A percentile compares a stretch with the other conserved stretches of the same genome.
phyloP scores from a whole-genome alignment of 2,797 vertebrate species.

The Rhyacichthys aspro region DNA sequence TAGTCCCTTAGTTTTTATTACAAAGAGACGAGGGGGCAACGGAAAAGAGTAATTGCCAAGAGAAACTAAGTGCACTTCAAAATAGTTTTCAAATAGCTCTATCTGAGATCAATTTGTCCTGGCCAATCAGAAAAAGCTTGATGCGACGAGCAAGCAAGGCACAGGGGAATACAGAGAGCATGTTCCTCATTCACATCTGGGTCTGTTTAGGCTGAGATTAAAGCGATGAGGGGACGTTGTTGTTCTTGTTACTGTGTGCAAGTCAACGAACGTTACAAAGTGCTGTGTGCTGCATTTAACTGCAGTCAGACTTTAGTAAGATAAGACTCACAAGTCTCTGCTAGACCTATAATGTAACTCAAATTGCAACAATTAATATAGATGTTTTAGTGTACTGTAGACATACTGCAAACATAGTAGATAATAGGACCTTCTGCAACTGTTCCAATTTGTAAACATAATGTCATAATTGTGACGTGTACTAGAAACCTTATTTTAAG shows the following conservation, averaged over 20 bases:
- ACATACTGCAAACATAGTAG: too few species aligned
- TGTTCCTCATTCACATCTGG: slow-evolving; percentile 54
- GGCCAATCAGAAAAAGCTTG: slow-evolving; percentile 38
- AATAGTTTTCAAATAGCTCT: slow-evolving; percentile 46
- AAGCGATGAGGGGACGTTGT: slow-evolving; percentile 31
- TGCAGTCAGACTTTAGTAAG: slow-evolving; percentile 17
- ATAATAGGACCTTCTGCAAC: too few species aligned
- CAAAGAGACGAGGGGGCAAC: not conserved
- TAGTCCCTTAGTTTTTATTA: slow-evolving; percentile 26
- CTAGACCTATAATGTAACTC: slow-evolving; percentile 2
- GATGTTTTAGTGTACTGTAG: not conserved
- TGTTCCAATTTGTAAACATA: too few species aligned
- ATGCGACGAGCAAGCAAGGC: slow-evolving; percentile 51
- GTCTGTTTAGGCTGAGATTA: slow-evolving; percentile 46
- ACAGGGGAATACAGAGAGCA: slow-evolving; percentile 44
- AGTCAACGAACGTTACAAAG: slow-evolving; percentile 24
- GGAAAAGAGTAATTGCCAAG: slow-evolving; percentile 20
- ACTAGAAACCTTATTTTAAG: not conserved
- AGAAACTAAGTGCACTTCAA: slow-evolving; percentile 34
- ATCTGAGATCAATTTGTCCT: slow-evolving; percentile 62
- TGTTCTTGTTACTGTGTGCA: slow-evolving; percentile 42
- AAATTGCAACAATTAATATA: slow-evolving; percentile 2
- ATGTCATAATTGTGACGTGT: too few species aligned
- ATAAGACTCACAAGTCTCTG: not conserved
- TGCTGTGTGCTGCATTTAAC: slow-evolving; percentile 16